Base-by-base conservation (phyloP, 2,888 invertebrate genomes). In the Venusia cambrica region DNA sequence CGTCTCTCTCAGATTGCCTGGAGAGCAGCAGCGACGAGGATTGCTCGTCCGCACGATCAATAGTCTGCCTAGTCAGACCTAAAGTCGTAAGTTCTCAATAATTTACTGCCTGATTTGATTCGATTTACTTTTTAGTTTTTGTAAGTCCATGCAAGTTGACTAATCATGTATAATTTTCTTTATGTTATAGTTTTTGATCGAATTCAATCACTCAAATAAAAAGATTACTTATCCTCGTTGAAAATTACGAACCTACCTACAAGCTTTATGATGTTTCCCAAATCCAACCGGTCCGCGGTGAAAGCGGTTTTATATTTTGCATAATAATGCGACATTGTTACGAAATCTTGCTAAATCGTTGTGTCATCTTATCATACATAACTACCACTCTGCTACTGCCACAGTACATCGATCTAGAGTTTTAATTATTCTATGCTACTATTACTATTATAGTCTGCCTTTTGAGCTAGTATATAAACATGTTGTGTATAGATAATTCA, bases 1-100 rank as follows among this genome's bases (percentile, higher is more conserved):
- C 88, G 2, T 87, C 87, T 3, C 62, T 88, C 35, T 87, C 88
- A 1, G 88, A 88, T 57, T 88, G 88, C 45, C 63, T 88, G 51
- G 80, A 78, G 57, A 79, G 73, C 65, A 72, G 75, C 62, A 83
- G 80, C 52, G 87, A 87, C 37, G 87, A 85, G 45, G 85, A 84
- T 7, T 83, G 33, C 11, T 32, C 28, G 3, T 38, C 85, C 7
- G 76, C 85, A 21, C 69, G 83, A 46, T 87, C 85, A 30, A 63
- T 87, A 44, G 84, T 87, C 40, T 85, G 84, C 51, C 74, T 78
- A 44, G 84, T 85, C 49, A 71, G 84, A 55, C 87, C 85, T 26
- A 85, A 84, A 70, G 48, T 76, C 55, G 87, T 85, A 51, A 85
- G 85, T 83, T 41, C 18, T 13, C 14, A 6, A 4, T 4, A 7